Conservation (phyloP, 2,113 vertebrate genomes). For the Oreochromis tanganicae region DNA sequence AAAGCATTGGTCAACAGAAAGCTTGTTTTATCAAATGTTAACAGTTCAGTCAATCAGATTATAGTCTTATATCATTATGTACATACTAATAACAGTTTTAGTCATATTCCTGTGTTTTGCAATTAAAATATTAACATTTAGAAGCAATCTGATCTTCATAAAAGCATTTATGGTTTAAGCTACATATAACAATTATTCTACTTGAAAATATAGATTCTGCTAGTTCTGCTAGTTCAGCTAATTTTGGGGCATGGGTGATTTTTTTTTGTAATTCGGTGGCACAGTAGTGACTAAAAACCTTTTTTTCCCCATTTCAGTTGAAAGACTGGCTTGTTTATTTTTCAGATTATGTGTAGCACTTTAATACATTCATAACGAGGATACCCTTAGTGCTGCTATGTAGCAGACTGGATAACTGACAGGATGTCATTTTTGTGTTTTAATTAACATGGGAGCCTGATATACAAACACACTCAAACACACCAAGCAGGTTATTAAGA, state of each 20-base stretch:
- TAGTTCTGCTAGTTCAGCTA: neutral
- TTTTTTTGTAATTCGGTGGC: neutral
- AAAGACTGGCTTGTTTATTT: neutral
- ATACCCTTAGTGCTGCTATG: too few relatives aligned
- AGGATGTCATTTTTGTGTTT: neutral
- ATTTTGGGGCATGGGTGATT: neutral
- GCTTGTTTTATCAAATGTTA: neutral
- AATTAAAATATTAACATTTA: neutral
- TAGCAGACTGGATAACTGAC: too few relatives aligned
- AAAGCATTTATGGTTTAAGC: neutral
- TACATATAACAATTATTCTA: neutral
- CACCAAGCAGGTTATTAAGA: neutral
- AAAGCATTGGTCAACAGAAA: too few relatives aligned
- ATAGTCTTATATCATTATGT: neutral
- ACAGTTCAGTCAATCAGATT: neutral
- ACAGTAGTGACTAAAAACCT: neutral
- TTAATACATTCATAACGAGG: too few relatives aligned
- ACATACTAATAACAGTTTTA: neutral
- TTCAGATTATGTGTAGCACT: too few relatives aligned
- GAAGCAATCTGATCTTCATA: neutral
- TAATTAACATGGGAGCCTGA: neutral
- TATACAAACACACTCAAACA: neutral
- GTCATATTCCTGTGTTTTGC: neutral
- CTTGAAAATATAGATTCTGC: neutral
- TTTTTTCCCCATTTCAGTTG: neutral